Base-by-base conservation (phyloP, 2,888 invertebrate genomes). In the Liopterus haemorrhoidalis region DNA sequence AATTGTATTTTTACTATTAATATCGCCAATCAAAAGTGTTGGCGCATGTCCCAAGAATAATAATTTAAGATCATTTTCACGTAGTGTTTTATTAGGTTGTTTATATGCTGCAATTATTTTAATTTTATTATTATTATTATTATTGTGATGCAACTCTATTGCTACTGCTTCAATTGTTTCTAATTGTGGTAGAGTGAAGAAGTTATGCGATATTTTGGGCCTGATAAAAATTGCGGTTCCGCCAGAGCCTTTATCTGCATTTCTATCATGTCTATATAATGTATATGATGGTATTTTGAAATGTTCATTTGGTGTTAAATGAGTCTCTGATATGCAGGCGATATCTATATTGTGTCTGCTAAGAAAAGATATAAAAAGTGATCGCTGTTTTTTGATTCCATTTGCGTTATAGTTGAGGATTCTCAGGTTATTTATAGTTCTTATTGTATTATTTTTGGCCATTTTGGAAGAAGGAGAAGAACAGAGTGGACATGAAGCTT, bases 171-270 rank as follows among this genome's bases (percentile, higher is more conserved):
- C 32, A 3, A 41, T 12, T 22, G 8, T 33, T 24, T 8, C 5
- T 3, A 41, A 24, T 21, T 22, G 8, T 8, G 33, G 41, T n/a
- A 41, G n/a, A 20, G 22, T 6, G 3, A 33, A 18, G 20, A 32
- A 18, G 9, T 28, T 27, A 27, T 28, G 39, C 11, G 11, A 24
- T 35, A 35, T 42, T 42, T 37, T 45, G n/a, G n/a, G n/a, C n/a
- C n/a, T n/a, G 9, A 45, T 45, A n/a, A 45, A 11, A 18, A 45
- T 31, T 11, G 45, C 39, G 8, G 38, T 35, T 20, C 40, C 40
- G 20, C 46, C 46, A 24, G 28, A 38, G 14, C 40, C 46, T 33
- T 12, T 18, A 31, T 9, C 21, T 12, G 32, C 15, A n/a, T 32
- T 21, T 28, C 30, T 12, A 20, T 46, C 46, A 18, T 35, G 14